These are phyloP conservation scores for Heliconius erato DNA, from an alignment of 2,888 invertebrate species.

Conservation along the genomic window DNA sequence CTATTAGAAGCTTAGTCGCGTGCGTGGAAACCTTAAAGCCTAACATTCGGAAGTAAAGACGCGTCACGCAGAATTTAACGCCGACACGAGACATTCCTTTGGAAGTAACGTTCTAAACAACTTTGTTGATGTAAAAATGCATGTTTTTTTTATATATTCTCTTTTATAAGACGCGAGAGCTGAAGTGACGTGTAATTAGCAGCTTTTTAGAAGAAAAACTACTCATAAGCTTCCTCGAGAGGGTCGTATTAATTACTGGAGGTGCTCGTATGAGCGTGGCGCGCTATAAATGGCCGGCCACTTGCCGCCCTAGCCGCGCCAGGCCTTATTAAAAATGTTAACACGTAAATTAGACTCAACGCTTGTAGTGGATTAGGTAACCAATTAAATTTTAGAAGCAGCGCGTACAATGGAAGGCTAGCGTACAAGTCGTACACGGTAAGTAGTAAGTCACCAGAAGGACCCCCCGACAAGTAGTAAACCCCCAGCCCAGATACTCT, in stretches of 20 bases:
- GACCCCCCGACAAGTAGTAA: slow-evolving; percentile 51
- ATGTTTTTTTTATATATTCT: slow-evolving; percentile 41
- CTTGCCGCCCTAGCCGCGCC: slow-evolving; percentile 81
- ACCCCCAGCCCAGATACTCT: slow-evolving; percentile 58
- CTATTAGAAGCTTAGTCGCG: slow-evolving; percentile 76
- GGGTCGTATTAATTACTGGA: slow-evolving; percentile 84
- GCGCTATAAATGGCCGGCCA: slow-evolving; percentile 82
- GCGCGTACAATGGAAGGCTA: slow-evolving; percentile 71
- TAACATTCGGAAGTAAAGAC: slow-evolving; percentile 81
- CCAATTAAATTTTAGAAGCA: slow-evolving; percentile 83
- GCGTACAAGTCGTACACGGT: slow-evolving; percentile 60
- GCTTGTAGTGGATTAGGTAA: slow-evolving; percentile 80
- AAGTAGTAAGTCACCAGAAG: slow-evolving; percentile 55
- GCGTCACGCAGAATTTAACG: slow-evolving; percentile 77
- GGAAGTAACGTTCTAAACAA: slow-evolving; percentile 55
- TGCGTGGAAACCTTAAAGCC: slow-evolving; percentile 80
- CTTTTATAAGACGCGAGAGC: slow-evolving; percentile 64
- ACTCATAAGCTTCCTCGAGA: slow-evolving; percentile 85
- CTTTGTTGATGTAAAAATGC: slow-evolving; percentile 3
- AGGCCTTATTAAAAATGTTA: slow-evolving; percentile 85
- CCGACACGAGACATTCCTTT: slow-evolving; percentile 74
- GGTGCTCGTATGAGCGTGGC: slow-evolving; percentile 77
- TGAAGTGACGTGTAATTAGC: slow-evolving; percentile 80
- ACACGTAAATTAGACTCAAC: slow-evolving; percentile 84
- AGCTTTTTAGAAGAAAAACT: slow-evolving; percentile 82